These are phyloP conservation scores for Botia almorhae DNA, from an alignment of 2,797 vertebrate species.

Conservation along the genomic window DNA sequence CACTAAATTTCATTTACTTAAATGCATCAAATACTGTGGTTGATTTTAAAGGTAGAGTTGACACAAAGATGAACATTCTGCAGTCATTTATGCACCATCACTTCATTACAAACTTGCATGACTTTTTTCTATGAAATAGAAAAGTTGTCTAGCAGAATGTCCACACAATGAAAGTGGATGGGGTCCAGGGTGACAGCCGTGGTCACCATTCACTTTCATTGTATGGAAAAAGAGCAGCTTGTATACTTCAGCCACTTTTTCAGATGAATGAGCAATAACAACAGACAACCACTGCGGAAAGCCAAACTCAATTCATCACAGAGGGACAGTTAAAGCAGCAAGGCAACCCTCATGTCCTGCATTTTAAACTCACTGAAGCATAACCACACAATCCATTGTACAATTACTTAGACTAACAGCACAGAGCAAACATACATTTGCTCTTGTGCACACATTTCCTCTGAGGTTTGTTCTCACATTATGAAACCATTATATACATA, in stretches of 20 bases:
- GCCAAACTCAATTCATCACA: slow-evolving; percentile 2
- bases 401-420: slow-evolving; percentile 5
- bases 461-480: background rate
- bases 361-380: slow-evolving; percentile 1
- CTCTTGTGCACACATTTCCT: background rate
- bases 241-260: background rate
- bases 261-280: slow-evolving; percentile 8
- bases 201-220: slow-evolving; percentile 3
- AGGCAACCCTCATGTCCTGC: background rate
- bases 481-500: background rate
- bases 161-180: background rate
- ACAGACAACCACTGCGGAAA: background rate
- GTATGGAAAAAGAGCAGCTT: background rate
- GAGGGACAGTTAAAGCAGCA: background rate
- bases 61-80: too few relatives aligned
- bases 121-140: too few relatives aligned
- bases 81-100: too few relatives aligned
- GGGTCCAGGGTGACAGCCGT: background rate
- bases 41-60: too few relatives aligned
- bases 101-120: too few relatives aligned
- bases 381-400: background rate
- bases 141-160: background rate
- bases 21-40: too few relatives aligned
- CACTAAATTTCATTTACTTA: too few relatives aligned
- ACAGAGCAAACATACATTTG: slow-evolving; percentile 12